Percentiles rank a stretch among this genome's conserved stretches.
Conservation (phyloP, 2,113 vertebrate genomes). For the Platycercus adscitus region DNA sequence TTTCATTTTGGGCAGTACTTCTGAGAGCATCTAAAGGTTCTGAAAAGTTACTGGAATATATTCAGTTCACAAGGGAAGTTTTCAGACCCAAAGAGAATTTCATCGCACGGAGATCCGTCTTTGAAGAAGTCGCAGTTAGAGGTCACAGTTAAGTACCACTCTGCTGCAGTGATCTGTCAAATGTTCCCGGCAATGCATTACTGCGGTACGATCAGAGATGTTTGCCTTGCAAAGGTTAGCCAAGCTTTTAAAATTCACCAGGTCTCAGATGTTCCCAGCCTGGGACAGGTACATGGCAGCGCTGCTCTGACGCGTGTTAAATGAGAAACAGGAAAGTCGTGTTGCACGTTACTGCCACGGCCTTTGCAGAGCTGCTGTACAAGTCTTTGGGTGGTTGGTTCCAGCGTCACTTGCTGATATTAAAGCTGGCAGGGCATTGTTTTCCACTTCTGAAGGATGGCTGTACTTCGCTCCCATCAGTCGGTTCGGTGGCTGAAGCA, state of each 20-base stretch:
- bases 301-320: rapidly evolving
- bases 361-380: background rate
- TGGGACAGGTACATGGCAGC: rapidly evolving
- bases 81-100: background rate
- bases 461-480: background rate
- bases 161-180: rapidly evolving
- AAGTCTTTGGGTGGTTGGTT: background rate
- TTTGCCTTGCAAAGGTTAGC: background rate
- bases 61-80: background rate
- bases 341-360: background rate
- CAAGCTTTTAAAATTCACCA: background rate
- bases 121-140: background rate
- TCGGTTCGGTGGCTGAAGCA: background rate
- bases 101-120: rapidly evolving
- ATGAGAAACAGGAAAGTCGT: background rate
- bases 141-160: background rate
- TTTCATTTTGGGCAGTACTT: background rate
- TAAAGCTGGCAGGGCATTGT: background rate
- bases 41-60: background rate
- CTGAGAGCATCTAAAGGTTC: background rate
- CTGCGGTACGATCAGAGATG: background rate
- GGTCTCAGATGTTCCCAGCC: background rate
- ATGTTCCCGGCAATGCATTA: background rate
- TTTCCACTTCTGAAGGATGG: background rate
- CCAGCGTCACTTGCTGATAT: rapidly evolving